Base-by-base conservation (phyloP, 2,888 invertebrate species). In the Uloborus plumipes region DNA sequence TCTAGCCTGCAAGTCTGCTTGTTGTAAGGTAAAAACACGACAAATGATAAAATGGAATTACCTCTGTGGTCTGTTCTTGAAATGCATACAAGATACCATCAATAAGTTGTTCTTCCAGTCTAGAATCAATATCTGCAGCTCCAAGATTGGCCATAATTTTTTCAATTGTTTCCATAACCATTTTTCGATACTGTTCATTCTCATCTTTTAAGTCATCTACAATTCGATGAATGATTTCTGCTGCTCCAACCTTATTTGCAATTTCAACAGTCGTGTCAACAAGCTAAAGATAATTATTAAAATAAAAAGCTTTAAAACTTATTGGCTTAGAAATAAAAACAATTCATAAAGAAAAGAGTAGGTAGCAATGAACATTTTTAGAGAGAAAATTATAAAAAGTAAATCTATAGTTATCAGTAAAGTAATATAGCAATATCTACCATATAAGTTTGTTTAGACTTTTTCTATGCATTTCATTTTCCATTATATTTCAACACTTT, bases 81-180 rank as follows among this genome's bases (percentile, higher is more conserved):
- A 99, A 99, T 84, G 99, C 99, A 88, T 99, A 99, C 59, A 99
- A 91, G 86, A 99, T 99, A 86, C 99, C 99, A 88, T 99, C 99
- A 89, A 99, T 99, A 50, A 99, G 93, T 88, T 99, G 99, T 90
- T 99, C 99, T 89, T 99, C 99, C 3, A 99, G 91, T 61, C 99
- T 92, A 0, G 98, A 97, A 90, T 99, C 99, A 70, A 99, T 98
- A 88, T 99, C 99, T 0, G 98, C 96, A 0, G 99, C 98, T 20
- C 99, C 99, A 84, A 99, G 91, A 90, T 97, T 98, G 4, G 95
- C 96, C 93, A 99, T 96, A 79, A 98, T 98, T 90, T 99, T 99
- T 89, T 99, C 99, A 80, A 99, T 99, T 0, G 98, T 99, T 90
- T 99, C 99, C 98, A 99, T 99, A 2, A 99, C 99, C 99, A 99